Evolutionary conservation across 2,113 vertebrate genomes (phyloP).

Genomic region (Pitta sordida): DNA sequence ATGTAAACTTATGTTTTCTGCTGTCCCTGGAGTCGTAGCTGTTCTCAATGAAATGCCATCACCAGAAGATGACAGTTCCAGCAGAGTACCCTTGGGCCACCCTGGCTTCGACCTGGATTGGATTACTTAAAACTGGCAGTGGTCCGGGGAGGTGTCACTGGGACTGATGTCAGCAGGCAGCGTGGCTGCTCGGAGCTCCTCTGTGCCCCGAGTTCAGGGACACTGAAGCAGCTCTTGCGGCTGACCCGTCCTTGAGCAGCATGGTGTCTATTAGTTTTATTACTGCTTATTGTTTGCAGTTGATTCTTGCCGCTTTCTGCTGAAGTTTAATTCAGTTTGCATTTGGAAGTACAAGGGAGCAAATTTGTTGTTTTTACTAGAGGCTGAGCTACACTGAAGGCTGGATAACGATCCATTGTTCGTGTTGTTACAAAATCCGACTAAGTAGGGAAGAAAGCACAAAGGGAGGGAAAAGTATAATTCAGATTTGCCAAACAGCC

Average conservation of each 20-base stretch:
- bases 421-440: neutral
- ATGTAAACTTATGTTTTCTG: neutral
- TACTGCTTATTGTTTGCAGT: neutral
- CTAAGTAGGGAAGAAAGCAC: neutral
- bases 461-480: slow-evolving; percentile 18
- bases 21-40: neutral
- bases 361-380: slow-evolving; percentile 20
- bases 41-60: neutral
- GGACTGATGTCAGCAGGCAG: slow-evolving; percentile 15
- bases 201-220: neutral
- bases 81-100: slow-evolving; percentile 17
- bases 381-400: neutral
- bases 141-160: neutral
- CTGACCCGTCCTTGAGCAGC: neutral
- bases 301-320: neutral
- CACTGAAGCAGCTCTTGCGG: neutral
- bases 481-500: slow-evolving; percentile 13
- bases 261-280: slow-evolving; percentile 23
- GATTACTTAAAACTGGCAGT: neutral
- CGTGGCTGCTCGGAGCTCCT: neutral
- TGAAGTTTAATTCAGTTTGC: neutral
- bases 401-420: neutral
- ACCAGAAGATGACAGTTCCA: slow-evolving; percentile 18
- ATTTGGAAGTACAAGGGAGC: neutral
- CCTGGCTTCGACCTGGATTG: neutral